Base-by-base conservation (phyloP, 1,140 invertebrate species). In the Drosophila hydei region DNA sequence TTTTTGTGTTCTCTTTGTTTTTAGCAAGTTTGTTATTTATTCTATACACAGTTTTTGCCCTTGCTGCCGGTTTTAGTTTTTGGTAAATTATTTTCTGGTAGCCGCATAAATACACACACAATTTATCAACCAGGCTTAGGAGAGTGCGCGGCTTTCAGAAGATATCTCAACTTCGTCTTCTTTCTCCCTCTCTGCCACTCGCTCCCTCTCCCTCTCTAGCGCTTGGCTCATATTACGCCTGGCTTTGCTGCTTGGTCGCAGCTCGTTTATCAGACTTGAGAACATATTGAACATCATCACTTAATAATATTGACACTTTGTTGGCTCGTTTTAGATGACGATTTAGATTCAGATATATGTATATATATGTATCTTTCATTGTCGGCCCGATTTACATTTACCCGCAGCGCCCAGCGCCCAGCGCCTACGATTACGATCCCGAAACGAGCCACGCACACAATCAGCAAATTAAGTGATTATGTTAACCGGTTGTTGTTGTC, bases 391-490 rank as follows among this genome's bases (percentile, higher is more conserved):
- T 62, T 67, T 54, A 38, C 33, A 42, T 42, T 42, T 18, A 42
- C 38, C 38, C 14, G 38, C 38, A 16, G 38, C 38, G 12, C 38
- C 12, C 38, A 40, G 3, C n/a, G 36, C 12, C 12, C 36, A 38
- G 36, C 36, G 63, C 69, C 69, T 63, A 76, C 77, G 77, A 80
- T 79, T 79, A 72, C 72, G 67, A 77, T 42, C 77, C 58, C 54
- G 75, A 80, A 79, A 75, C 62, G 62, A 79, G 56, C 52, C 75
- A 72, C 69, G 67, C 67, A 77, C 74, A 85, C 81, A 87, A 87
- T 87, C 81, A 48, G 69, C 75, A 87, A 88, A 88, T 88, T 75
- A 88, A 88, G 83, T 88, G 83, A 88, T 88, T 88, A 88, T 88
- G 78, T 81, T 87, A 88, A 88, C 78, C 78, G 78, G 74, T 79